phyloP scores from a whole-genome alignment of 2,113 vertebrate genomes.

The Talpa occidentalis region DNA sequence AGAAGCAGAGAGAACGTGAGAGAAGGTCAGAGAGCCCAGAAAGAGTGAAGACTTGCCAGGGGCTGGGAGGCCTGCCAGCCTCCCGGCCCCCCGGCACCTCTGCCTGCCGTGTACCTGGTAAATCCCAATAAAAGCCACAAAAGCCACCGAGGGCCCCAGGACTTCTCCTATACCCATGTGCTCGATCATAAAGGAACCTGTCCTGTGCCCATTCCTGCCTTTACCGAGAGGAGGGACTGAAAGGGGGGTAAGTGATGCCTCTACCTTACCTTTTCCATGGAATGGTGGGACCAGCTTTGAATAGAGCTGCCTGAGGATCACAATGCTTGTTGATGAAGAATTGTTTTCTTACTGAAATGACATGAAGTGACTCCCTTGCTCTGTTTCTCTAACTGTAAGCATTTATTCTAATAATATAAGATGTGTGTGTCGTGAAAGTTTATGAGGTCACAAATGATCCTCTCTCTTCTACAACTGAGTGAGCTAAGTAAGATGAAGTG shows the following conservation, averaged over 20 bases:
- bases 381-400: slow-evolving; percentile 7
- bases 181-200: too few species aligned
- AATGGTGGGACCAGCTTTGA: neutral
- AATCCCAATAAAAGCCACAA: too few species aligned
- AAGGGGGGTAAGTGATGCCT: neutral
- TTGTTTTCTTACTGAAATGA: slow-evolving; percentile 22
- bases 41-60: too few species aligned
- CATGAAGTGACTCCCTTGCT: neutral
- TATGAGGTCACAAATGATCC: slow-evolving; percentile 61
- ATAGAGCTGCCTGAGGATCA: neutral
- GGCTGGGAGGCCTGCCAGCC: too few species aligned
- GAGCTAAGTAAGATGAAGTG: slow-evolving; percentile 47
- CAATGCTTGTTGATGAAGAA: neutral
- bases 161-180: too few species aligned
- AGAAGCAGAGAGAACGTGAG: too few species aligned
- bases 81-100: too few species aligned
- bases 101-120: too few species aligned
- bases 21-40: too few species aligned
- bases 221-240: neutral
- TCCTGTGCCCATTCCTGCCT: too few species aligned
- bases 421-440: slow-evolving; percentile 53
- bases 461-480: slow-evolving; percentile 50
- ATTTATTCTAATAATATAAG: slow-evolving; percentile 47
- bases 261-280: neutral
- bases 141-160: too few species aligned